phyloP scores from a whole-genome alignment of 37 sponge, comb jelly and placozoan genomes.

The Hexactinellida sp. region DNA sequence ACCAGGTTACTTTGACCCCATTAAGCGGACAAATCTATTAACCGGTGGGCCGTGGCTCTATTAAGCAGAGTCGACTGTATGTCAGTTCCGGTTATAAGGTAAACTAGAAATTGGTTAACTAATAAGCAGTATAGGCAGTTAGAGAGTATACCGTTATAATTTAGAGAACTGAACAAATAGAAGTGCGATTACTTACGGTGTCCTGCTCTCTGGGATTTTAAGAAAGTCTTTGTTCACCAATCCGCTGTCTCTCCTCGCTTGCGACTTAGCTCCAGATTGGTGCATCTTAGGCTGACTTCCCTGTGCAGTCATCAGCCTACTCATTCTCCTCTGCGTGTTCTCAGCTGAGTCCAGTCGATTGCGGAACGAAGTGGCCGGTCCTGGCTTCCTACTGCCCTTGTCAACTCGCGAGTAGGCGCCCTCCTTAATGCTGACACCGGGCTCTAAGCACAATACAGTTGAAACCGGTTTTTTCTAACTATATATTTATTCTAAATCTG shows the following conservation, averaged over 20 bases:
- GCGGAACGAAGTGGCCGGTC: not conserved
- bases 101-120: too few species aligned
- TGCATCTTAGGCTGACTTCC: slow-evolving; percentile 15
- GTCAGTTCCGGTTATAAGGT: too few species aligned
- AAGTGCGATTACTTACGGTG: not conserved
- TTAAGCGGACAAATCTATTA: too few species aligned
- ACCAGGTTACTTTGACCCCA: too few species aligned
- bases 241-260: slow-evolving; percentile 4
- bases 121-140: too few species aligned
- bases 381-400: not conserved
- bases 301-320: not conserved
- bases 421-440: not conserved
- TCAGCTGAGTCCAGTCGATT: not conserved
- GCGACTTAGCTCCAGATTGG: not conserved
- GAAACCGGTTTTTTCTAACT: not conserved
- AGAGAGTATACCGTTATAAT: too few species aligned
- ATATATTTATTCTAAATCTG: not conserved
- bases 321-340: slow-evolving; percentile 5
- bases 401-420: not conserved
- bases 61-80: too few species aligned
- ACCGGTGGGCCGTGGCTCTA: too few species aligned
- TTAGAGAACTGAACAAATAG: too few species aligned
- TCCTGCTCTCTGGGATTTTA: not conserved
- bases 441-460: not conserved
- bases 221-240: not conserved